Base-by-base conservation (phyloP, 2,888 invertebrate genomes). In the Trissonchulus latispiculum region DNA sequence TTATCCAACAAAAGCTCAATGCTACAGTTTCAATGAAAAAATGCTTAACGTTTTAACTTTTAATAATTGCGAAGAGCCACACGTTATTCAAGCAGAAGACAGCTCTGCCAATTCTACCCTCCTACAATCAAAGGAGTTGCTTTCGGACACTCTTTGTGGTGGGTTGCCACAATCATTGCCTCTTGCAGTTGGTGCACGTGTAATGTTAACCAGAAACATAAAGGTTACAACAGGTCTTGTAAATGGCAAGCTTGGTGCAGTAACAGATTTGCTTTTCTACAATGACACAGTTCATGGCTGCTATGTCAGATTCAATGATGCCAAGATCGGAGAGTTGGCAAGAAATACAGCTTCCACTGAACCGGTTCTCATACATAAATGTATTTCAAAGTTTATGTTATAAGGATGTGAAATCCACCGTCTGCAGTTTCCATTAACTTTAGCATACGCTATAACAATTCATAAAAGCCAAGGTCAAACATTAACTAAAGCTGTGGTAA, bases 401-500 rank as follows among this genome's bases (percentile, higher is more conserved):
- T 15, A 64, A 8, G 31, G 31, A 64, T 15, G 8, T 15, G n/a
- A 64, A 64, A 28, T 64, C 8, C 8, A 64, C 8, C 18, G 66
- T 15, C 8, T 28, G 8, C 66, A 64, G n/a, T 64, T 64, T 64
- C 66, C 66, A 64, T n/a, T 64, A 15, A 18, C n/a, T 18, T 28
- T n/a, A 15, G 66, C 66, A 8, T 64, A 28, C 15, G n/a, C 66
- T 15, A 64, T 64, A 18, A 64, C 66, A 8, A 64, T 64, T 32
- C 66, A 64, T 64, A 64, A 64, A 28, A 15, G 32, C 31, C 66
- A 64, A 28, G 66, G 66, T n/a, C 66, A 64, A n/a, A 59, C 59
- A 59, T 64, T 64, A 64, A n/a, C 8, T 64, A n/a, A 15, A 64
- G 66, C 66, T 15, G 66, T 64, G 8, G 35, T 64, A 32, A 33